These are phyloP conservation scores for Orchestia grillus DNA, from an alignment of 1,140 invertebrate species.

Conservation along the genomic window DNA sequence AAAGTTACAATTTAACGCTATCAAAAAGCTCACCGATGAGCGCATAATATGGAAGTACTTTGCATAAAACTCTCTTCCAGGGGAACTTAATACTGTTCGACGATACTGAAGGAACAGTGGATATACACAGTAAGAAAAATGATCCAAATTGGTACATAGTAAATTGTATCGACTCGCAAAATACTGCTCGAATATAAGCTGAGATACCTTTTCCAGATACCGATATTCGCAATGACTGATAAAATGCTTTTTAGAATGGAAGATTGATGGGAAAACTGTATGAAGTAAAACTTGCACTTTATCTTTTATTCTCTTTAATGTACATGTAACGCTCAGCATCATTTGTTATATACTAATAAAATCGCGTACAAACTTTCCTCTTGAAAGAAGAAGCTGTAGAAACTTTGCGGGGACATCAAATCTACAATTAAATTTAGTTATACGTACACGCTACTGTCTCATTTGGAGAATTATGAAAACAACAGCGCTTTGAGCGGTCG, in stretches of 20 bases:
- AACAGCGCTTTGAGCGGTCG: background rate
- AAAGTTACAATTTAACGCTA: background rate
- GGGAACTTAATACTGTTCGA: background rate
- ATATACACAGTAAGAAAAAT: too few relatives aligned
- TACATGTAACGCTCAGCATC: too few relatives aligned
- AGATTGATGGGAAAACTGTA: too few relatives aligned
- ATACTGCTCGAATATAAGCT: too few relatives aligned
- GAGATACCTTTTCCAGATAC: too few relatives aligned
- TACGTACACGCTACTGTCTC: background rate
- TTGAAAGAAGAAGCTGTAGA: background rate
- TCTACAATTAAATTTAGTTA: background rate
- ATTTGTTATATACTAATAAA: background rate
- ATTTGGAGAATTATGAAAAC: too few relatives aligned
- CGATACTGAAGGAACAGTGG: background rate
- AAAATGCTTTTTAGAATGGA: too few relatives aligned
- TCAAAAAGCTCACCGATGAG: background rate
- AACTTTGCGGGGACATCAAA: background rate
- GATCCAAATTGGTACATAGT: too few relatives aligned
- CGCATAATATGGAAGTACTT: background rate
- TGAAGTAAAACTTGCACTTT: too few relatives aligned
- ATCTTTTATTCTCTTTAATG: too few relatives aligned
- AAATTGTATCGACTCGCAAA: too few relatives aligned
- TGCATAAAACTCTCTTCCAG: background rate
- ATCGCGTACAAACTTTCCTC: background rate
- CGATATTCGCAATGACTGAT: too few relatives aligned